Base-by-base conservation (phyloP, 2,797 vertebrate species). In the Myripristis jacobus region DNA sequence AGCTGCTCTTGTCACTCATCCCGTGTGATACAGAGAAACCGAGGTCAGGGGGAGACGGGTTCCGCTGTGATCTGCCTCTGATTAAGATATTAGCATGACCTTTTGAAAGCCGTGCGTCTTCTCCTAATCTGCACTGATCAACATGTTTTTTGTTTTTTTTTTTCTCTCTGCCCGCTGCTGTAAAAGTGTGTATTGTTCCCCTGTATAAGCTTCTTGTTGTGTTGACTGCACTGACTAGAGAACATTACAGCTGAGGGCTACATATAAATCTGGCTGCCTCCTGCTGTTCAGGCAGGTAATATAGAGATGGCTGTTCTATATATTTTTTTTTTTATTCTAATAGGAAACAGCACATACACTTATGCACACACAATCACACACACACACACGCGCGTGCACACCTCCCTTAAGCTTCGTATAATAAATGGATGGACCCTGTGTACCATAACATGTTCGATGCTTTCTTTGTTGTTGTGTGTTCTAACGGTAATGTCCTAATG, bases 251-350 rank as follows among this genome's bases (percentile, higher is more conserved):
- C 87, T 81, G 71, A 85, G 81, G 89, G 87, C 85, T 7, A 68
- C 81, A 83, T 84, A 91, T 91, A 88, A 88, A 92, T 91, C 88
- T 87, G 36, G 21, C 81, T 59, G 83, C 76, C 81, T 77, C 67
- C 73, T 72, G 78, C 70, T 66, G 76, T 70, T 77, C 66, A 47
- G 77, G 51, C 77, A 82, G 78, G 70, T 81, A 85, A 82, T 79
- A 83, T 56, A 50, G 38, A 80, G 62, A 21, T 1, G 31, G 66
- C 60, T 66, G 66, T 44, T 71, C 60, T 55, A 62, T 88, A n/a
- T n/a, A n/a, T n/a, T 70, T 53, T 51, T 41, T 41, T 78, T 82
- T 84, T 57, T 76, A 75, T 85, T 87, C 77, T 73, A 81, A 87
- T 86, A 77, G 78, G 67, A 86, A 79, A 70, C 58, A 69, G 11